A percentile compares a stretch with the other conserved stretches of the same genome.
Evolutionary conservation across 2,113 vertebrate genomes (phyloP).

Genomic region (Petromus typicus): DNA sequence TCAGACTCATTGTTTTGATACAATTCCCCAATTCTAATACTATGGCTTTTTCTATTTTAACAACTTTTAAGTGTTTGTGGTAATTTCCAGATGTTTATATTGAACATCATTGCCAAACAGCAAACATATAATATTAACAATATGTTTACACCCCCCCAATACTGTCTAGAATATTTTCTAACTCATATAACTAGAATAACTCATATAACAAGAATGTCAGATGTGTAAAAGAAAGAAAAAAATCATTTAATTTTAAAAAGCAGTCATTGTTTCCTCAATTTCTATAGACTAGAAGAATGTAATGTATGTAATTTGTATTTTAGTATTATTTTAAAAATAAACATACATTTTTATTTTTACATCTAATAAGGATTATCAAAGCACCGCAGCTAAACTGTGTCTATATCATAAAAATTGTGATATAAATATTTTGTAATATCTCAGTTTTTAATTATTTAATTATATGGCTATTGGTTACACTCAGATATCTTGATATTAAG

Average conservation of each 20-base stretch:
- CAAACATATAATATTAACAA: slow-evolving; percentile 52
- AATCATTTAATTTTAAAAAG: neutral
- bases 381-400: neutral
- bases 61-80: slow-evolving; percentile 54
- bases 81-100: slow-evolving; percentile 62
- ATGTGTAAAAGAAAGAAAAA: neutral
- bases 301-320: neutral
- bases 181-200: neutral
- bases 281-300: neutral
- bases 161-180: slow-evolving; percentile 19
- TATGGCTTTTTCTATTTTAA: slow-evolving; percentile 54
- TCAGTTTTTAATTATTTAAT: neutral
- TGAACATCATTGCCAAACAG: slow-evolving; percentile 37
- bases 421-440: neutral
- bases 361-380: neutral
- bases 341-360: neutral
- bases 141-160: slow-evolving; percentile 2
- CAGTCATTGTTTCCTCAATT: slow-evolving; percentile 2
- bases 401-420: neutral
- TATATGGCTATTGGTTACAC: neutral
- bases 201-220: neutral
- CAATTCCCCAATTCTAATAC: neutral
- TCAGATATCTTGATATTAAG: neutral
- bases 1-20: slow-evolving; percentile 43
- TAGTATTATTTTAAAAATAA: neutral